A percentile compares a stretch with the other conserved stretches of the same genome.
Conservation (phyloP, 1,140 invertebrate genomes). For the Heliconius congener region DNA sequence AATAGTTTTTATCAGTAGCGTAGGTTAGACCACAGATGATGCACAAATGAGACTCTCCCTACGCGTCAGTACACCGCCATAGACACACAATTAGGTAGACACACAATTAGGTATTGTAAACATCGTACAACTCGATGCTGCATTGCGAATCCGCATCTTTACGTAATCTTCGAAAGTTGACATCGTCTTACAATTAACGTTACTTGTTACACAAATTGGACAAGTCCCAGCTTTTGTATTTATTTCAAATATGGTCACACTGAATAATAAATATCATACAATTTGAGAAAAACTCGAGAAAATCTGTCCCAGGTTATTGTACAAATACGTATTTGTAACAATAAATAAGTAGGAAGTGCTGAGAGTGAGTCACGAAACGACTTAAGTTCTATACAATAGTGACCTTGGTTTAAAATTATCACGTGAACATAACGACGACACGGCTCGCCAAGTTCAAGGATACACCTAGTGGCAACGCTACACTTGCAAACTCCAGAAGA, state of each 20-base stretch:
- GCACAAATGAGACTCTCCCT: slow-evolving; percentile 17
- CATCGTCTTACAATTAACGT: slow-evolving; percentile 1
- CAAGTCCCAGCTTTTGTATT: neutral
- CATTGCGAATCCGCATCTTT: slow-evolving; percentile 22
- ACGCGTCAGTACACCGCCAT: neutral
- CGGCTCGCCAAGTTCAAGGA: slow-evolving; percentile 43
- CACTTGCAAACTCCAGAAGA: neutral
- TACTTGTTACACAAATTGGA: neutral
- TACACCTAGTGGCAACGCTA: neutral
- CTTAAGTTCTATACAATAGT: slow-evolving; percentile 18
- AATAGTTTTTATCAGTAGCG: slow-evolving; percentile 2
- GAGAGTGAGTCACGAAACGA: slow-evolving; percentile 14
- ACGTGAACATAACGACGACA: slow-evolving; percentile 37
- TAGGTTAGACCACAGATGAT: slow-evolving; percentile 3
- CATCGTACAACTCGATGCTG: neutral
- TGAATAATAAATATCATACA: neutral
- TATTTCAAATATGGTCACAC: neutral
- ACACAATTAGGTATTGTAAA: neutral
- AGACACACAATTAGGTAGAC: neutral
- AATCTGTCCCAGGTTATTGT: neutral
- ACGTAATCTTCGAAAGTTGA: slow-evolving; percentile 17
- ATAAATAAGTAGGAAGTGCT: slow-evolving; percentile 4
- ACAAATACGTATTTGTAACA: neutral
- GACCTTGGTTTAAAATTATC: slow-evolving; percentile 33
- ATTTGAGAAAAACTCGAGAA: too few relatives aligned